phyloP scores from a whole-genome alignment of 2,888 invertebrate species.

The Mechanitis messenoides region DNA sequence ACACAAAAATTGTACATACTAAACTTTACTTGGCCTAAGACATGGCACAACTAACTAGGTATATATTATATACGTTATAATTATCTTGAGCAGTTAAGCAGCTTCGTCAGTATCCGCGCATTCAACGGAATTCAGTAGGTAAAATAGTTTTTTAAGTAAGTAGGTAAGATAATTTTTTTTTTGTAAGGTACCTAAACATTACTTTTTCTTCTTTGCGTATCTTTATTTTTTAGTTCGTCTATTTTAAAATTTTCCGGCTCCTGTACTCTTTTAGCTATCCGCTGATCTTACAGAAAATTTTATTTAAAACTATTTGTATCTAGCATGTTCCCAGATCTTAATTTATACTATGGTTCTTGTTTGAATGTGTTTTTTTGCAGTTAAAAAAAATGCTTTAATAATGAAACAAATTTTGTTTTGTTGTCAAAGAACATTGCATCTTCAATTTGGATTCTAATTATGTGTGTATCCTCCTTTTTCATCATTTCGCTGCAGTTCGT shows the following conservation, averaged over 20 bases:
- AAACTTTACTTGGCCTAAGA: too few species aligned
- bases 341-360: background rate
- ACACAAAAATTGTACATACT: background rate
- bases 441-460: background rate
- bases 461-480: background rate
- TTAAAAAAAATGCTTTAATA: background rate
- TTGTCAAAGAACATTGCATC: background rate
- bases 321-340: background rate
- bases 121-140: too few species aligned
- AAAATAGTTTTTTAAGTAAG: too few species aligned
- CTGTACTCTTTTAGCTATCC: background rate
- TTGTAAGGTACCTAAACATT: background rate
- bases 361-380: conserved; percentile 1
- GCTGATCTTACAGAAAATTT: background rate
- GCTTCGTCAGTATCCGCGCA: too few species aligned
- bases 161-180: too few species aligned
- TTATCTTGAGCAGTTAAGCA: too few species aligned
- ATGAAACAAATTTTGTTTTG: background rate
- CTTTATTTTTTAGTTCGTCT: background rate
- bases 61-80: too few species aligned
- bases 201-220: background rate
- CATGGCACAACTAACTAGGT: too few species aligned
- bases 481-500: background rate
- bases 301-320: background rate
- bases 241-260: background rate